Percentiles rank a stretch among this genome's conserved stretches.
phyloP scores from a whole-genome alignment of 2,113 vertebrate species.

The Orthochromis indermauri region DNA sequence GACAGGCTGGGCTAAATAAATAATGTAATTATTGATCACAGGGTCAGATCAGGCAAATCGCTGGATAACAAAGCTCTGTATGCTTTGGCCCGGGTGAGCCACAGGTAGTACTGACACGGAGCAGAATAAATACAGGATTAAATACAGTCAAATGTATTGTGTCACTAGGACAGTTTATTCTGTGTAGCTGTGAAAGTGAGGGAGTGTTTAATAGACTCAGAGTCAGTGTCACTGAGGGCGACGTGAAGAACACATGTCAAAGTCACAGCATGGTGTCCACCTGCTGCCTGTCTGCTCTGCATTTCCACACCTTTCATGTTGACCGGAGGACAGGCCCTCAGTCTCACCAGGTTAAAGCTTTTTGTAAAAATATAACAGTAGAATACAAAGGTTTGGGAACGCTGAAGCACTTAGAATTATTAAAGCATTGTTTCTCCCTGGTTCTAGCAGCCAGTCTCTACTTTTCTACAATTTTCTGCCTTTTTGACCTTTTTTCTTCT shows the following conservation, averaged over 20 bases:
- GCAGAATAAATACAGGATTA: background rate
- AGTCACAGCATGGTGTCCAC: background rate
- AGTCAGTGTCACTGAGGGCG: background rate
- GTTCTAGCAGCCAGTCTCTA: conserved; percentile 58
- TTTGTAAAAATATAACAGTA: conserved; percentile 7
- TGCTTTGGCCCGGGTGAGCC: background rate
- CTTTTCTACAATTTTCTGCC: conserved; percentile 25
- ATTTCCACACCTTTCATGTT: conserved; percentile 1
- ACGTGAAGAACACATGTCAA: background rate
- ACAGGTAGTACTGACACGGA: background rate
- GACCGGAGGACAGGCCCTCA: background rate
- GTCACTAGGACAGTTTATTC: background rate
- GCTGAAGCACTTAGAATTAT: conserved; percentile 26
- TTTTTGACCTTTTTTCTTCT: conserved; percentile 23
- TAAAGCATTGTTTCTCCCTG: conserved; percentile 59
- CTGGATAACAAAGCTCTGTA: background rate
- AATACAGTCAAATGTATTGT: background rate
- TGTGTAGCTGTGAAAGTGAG: background rate
- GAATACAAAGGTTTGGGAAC: background rate
- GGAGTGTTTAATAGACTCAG: background rate
- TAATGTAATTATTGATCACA: background rate
- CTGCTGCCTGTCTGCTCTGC: background rate
- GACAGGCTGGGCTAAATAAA: background rate
- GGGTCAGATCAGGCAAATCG: background rate
- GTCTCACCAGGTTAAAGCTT: conserved; percentile 61